Base-by-base conservation (phyloP, 2,888 invertebrate genomes). In the Anodontia alba region DNA sequence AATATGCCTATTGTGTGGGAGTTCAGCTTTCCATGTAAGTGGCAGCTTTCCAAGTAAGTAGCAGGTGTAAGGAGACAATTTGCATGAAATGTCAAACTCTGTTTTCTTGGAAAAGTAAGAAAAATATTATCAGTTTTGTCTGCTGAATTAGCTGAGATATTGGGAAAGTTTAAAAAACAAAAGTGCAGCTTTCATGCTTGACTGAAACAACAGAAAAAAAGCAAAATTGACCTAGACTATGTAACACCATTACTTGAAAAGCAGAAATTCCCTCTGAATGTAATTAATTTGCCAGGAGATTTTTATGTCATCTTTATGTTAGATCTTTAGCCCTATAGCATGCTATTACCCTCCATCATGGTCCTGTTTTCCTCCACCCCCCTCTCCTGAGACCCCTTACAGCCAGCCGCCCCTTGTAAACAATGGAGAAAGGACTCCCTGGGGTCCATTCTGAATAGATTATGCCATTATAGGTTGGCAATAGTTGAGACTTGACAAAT, bases 371-470 rank as follows among this genome's bases (percentile, higher is more conserved):
- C 26, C 20, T 54, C 15, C 54, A 23, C 23, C 3, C 3, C 5
- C 54, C 62, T 33, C 62, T 33, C 33, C 1, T 10, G 62, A 15
- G 62, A 62, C 33, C 33, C 62, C 33, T 62, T 62, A 62, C 2
- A 62, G 33, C 31, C 62, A 62, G 33, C 62, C 33, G 26, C 62
- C 33, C 10, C 81, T 57, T 84, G 84, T 84, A 81, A 81, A 84
- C 81, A 76, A 79, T 73, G 76, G 62, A 49, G 20, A 68, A 43
- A 73, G 62, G 29, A 74, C n/a, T 43, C 81, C 71, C 38, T 3
- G 23, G 71, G 78, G 81, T 73, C 42, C 33, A 26, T 29, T 81
- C 49, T 29, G 29, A 62, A 70, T 76, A 43, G 78, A 80, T 84
- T 78, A 78, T 76, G 31, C 33, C 33, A 62, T 62, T 62, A 57